A percentile compares a stretch with the other conserved stretches of the same genome.
These are phyloP conservation scores for Ciona savignyi DNA, from an alignment of 23 tunicate species.

Conservation along the genomic window DNA sequence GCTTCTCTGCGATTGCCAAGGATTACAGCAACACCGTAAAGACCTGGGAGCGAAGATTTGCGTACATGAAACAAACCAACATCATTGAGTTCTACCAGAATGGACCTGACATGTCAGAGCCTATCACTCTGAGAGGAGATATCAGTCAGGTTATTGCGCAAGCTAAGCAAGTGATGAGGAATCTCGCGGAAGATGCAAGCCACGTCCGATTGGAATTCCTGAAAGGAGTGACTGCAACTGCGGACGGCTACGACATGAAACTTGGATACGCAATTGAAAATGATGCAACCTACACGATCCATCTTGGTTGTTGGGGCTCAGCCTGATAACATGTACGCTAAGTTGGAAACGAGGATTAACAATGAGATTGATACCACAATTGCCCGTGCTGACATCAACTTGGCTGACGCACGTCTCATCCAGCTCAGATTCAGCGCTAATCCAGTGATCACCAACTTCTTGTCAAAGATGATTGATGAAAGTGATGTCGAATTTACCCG, in stretches of 20 bases:
- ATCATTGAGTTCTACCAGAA: conserved; percentile 10
- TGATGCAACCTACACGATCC: conserved; percentile 25
- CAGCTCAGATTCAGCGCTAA: conserved; percentile 40
- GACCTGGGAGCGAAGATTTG: conserved; percentile 7
- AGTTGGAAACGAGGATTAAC: conserved; percentile 31
- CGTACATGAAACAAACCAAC: conserved; percentile 18
- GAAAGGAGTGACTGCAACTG: conserved; percentile 24
- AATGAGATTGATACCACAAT: conserved; percentile 28
- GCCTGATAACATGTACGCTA: not conserved
- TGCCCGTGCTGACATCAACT: conserved; percentile 16
- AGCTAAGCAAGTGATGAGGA: conserved; percentile 8
- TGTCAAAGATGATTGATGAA: conserved; percentile 7
- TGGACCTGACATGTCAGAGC: conserved; percentile 32
- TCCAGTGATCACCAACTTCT: conserved; percentile 32
- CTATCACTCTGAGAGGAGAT: conserved; percentile 21
- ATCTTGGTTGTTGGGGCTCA: conserved; percentile 15
- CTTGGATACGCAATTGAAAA: conserved; percentile 24
- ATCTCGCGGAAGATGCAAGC: conserved; percentile 18
- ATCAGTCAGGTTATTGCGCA: conserved; percentile 28
- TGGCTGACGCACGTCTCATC: conserved; percentile 36
- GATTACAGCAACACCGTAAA: conserved; percentile 6
- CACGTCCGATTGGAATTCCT: conserved; percentile 8
- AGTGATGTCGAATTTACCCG: conserved; percentile 38
- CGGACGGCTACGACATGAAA: conserved; percentile 33
- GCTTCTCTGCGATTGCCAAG: conserved; percentile 10